Evolutionary conservation across 2,888 invertebrate genomes (phyloP), one percentile per base, ranked within the genome.

Genomic region (Leuctra nigra): DNA sequence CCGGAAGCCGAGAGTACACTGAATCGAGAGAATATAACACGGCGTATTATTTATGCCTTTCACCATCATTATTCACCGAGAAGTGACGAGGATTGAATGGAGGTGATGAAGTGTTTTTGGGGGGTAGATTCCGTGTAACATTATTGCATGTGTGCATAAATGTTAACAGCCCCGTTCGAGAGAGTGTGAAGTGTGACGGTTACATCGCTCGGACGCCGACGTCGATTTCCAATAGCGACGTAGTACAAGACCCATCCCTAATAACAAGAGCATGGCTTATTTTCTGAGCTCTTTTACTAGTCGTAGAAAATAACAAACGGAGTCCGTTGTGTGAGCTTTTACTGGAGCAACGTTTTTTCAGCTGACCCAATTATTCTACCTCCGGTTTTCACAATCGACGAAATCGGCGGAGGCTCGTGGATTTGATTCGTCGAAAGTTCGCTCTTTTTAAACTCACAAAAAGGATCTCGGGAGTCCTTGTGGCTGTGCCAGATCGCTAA

Each of bases 321-420:
- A 39, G 20, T 39, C 39, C 16, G 20, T 39, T 39, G 39, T 39
- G 18, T 39, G 39, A 18, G 39, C 39, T 39, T 39, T 36, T 39
- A 39, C 6, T 16, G 18, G 18, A 20, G 39, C 13, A 18, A 13
- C 39, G 39, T 39, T 39, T 39, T 39, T 20, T 18, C 39, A 39
- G 39, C 39, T 39, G 39, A 39, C 39, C 39, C 39, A 39, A 18
- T 39, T n/a, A n/a, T n/a, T n/a, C n/a, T n/a, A n/a, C n/a, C n/a
- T n/a, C n/a, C n/a, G n/a, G n/a, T n/a, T n/a, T n/a, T n/a, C n/a
- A n/a, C n/a, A n/a, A n/a, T n/a, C n/a, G n/a, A n/a, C n/a, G n/a
- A n/a, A n/a, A n/a, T n/a, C n/a, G n/a, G n/a, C n/a, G n/a, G n/a
- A n/a, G n/a, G n/a, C n/a, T n/a, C n/a, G n/a, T n/a, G n/a, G n/a